Percentiles rank a stretch among this genome's conserved stretches.
Conservation (phyloP, 2,797 vertebrate species). For the Hyperoplus immaculatus region DNA sequence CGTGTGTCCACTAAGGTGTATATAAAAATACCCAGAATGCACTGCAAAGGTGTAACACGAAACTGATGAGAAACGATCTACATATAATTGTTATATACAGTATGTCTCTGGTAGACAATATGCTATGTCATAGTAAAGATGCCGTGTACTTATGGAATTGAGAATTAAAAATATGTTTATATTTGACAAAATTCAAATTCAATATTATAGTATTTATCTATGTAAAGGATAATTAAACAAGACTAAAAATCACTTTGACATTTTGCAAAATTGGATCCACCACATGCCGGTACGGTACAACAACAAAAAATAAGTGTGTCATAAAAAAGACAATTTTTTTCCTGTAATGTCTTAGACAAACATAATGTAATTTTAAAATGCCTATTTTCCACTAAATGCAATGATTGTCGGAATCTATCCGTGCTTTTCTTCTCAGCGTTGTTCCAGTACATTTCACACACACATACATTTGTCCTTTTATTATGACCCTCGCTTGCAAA, state of each 20-base stretch:
- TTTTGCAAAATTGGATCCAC: not conserved
- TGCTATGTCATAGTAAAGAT: too few species aligned
- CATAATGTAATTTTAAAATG: not conserved
- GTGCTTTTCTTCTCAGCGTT: not conserved
- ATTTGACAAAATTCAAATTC: not conserved
- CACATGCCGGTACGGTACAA: not conserved
- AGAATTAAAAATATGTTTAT: not conserved
- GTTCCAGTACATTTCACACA: not conserved
- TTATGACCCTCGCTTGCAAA: not conserved
- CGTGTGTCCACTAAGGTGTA: not conserved
- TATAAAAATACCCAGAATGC: conserved; percentile 17
- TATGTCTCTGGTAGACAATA: not conserved
- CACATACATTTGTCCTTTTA: not conserved
- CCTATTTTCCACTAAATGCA: not conserved
- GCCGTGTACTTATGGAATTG: not conserved
- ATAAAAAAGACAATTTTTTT: not conserved
- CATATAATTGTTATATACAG: not conserved
- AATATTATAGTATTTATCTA: not conserved
- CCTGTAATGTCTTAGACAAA: too few species aligned
- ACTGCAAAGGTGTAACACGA: conserved; percentile 14
- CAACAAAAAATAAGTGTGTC: not conserved
- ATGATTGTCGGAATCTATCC: not conserved
- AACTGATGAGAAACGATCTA: conserved; percentile 20
- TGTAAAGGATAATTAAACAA: not conserved
- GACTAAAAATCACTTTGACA: not conserved